These are phyloP conservation scores for Isoperla grammatica DNA, from an alignment of 2,888 invertebrate genomes.

Conservation along the genomic window DNA sequence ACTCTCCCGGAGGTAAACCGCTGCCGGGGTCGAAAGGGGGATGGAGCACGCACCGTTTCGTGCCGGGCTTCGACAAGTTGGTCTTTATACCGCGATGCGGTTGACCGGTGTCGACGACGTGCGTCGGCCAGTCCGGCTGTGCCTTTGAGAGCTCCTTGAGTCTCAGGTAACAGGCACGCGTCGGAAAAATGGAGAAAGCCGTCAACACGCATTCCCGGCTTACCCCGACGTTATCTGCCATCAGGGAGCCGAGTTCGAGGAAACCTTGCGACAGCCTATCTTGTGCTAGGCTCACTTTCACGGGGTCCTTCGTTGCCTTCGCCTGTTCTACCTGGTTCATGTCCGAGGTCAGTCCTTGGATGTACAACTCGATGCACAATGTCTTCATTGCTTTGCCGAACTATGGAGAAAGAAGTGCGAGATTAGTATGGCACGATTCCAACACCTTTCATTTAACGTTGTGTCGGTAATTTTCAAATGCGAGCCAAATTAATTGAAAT, in stretches of 20 bases:
- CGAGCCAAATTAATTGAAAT: too few species aligned
- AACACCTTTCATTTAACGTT: too few species aligned
- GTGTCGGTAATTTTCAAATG: too few species aligned
- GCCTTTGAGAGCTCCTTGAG: slow-evolving; percentile 49
- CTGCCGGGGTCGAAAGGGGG: too few species aligned
- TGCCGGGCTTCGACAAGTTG: not conserved
- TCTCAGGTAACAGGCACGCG: slow-evolving; percentile 52
- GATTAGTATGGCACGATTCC: too few species aligned
- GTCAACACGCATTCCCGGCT: slow-evolving; percentile 67
- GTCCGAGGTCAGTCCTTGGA: slow-evolving; percentile 61
- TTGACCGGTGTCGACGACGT: not conserved
- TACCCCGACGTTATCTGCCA: slow-evolving; percentile 55
- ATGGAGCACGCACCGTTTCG: not conserved
- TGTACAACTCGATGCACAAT: slow-evolving; percentile 65
- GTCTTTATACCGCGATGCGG: not conserved
- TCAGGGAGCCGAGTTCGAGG: slow-evolving; percentile 55
- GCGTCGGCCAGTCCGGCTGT: slow-evolving; percentile 1
- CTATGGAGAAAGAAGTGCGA: slow-evolving; percentile 41
- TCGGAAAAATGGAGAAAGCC: slow-evolving; percentile 69
- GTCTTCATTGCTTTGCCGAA: slow-evolving; percentile 53
- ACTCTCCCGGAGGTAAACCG: slow-evolving; percentile 30
- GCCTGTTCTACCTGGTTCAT: slow-evolving; percentile 36
- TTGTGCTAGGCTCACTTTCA: slow-evolving; percentile 50
- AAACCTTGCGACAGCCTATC: slow-evolving; percentile 56
- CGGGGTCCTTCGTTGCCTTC: slow-evolving; percentile 52